These are phyloP conservation scores for Lophius piscatorius DNA, from an alignment of 2,113 vertebrate genomes.

Conservation along the genomic window DNA sequence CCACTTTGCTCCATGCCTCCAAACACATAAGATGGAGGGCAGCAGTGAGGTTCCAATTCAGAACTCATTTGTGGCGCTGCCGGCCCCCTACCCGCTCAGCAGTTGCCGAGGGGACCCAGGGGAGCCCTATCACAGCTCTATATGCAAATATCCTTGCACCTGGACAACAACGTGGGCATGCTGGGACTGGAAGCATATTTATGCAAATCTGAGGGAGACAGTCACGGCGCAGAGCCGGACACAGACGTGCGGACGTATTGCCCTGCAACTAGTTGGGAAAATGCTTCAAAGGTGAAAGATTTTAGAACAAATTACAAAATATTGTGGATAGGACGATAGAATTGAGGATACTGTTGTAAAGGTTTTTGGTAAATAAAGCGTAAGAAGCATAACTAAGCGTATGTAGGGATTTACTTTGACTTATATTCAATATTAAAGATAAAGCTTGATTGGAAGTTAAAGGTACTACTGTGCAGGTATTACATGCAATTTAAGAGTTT, in stretches of 20 bases:
- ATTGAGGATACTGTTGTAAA: constrained; percentile 28
- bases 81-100: constrained; percentile 91
- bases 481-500: constrained; percentile 21
- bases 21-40: constrained; percentile 79
- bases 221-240: constrained; percentile 87
- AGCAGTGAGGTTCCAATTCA: constrained; percentile 91
- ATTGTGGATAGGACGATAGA: constrained; percentile 32
- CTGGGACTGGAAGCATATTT: constrained; percentile 97
- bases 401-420: not conserved
- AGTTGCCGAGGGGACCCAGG: constrained; percentile 96
- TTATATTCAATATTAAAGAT: not conserved
- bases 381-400: constrained; percentile 14
- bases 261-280: constrained; percentile 80
- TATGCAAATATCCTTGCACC: constrained; percentile 99
- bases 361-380: constrained; percentile 52
- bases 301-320: constrained; percentile 41
- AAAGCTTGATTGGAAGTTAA: constrained; percentile 5
- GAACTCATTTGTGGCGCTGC: constrained; percentile 94
- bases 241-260: constrained; percentile 89
- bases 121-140: constrained; percentile 98
- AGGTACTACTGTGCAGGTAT: constrained; percentile 1
- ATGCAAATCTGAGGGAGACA: constrained; percentile 98
- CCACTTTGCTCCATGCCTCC: constrained; percentile 58
- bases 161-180: constrained; percentile 95
- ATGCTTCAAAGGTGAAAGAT: constrained; percentile 62